A percentile compares a stretch with the other conserved stretches of the same genome.
Conservation (phyloP, 2,797 vertebrate species). For the Poecile montanus region DNA sequence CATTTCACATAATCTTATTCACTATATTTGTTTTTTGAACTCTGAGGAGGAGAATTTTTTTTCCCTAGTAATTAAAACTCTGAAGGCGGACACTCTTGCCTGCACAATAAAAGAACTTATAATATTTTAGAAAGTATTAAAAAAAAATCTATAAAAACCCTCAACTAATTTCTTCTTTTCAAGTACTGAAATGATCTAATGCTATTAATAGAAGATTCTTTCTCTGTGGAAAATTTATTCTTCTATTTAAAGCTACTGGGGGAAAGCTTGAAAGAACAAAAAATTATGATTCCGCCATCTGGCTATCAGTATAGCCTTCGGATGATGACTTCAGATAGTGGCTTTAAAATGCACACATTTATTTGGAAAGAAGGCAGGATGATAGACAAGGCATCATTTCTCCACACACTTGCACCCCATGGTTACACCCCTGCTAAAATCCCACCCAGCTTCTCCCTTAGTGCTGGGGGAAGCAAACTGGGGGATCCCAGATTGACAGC, state of each 20-base stretch:
- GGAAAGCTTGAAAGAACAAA: slow-evolving; percentile 14
- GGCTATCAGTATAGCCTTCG: slow-evolving; percentile 20
- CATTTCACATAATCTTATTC: slow-evolving; percentile 36
- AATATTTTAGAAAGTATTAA: slow-evolving; percentile 20
- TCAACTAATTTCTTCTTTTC: slow-evolving; percentile 58
- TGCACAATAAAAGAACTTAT: not conserved
- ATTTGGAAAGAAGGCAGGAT: slow-evolving; percentile 21
- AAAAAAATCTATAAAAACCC: not conserved
- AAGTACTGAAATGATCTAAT: slow-evolving; percentile 48
- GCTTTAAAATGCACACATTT: slow-evolving; percentile 26
- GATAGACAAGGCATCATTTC: not conserved
- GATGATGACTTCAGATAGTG: not conserved
- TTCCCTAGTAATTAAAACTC: slow-evolving; percentile 38
- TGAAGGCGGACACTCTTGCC: not conserved
- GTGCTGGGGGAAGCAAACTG: not conserved
- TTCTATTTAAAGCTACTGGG: slow-evolving; percentile 57
- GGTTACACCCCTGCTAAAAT: not conserved
- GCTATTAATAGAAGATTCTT: slow-evolving; percentile 60
- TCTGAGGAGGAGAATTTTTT: not conserved
- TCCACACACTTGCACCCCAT: not conserved
- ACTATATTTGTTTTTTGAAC: slow-evolving; percentile 38
- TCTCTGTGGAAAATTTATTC: slow-evolving; percentile 44
- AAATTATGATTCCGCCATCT: slow-evolving; percentile 32
- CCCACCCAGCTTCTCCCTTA: not conserved
- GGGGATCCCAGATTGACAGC: not conserved